Evolutionary conservation across 92 coral and sea anemone species (phyloP), one percentile per base, ranked within the genome.

Genomic region (Siderastrea radians): DNA sequence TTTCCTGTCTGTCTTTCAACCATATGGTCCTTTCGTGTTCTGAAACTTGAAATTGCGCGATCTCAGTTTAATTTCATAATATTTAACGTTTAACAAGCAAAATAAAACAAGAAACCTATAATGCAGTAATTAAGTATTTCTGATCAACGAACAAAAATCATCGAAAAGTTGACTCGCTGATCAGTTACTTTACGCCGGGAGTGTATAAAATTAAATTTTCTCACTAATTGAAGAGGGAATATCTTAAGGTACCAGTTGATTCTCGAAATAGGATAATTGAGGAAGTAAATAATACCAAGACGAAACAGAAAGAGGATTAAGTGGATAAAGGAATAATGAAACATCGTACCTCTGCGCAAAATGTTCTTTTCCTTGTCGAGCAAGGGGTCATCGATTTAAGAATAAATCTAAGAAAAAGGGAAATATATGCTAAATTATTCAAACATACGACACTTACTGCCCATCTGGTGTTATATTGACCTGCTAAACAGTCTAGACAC

Each of bases 311-410:
- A 70, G n/a, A 3, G 47, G 14, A 5, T 43, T 6, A 68, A 19
- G 16, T 8, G 44, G 61, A 15, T 53, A 49, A 6, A n/a, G 5
- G 9, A 74, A 52, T 16, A 58, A 43, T 1, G 14, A 69, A 2
- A 82, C 70, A 46, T 4, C 86, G 51, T 82, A 82, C 86, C 86
- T 82, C 45, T 57, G 59, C 16, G 69, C n/a, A 5, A 58, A 70
- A 44, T 17, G n/a, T 57, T 71, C 9, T 72, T 55, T 49, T 46
- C 7, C 45, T 11, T 43, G 38, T 17, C 48, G 55, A 61, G 47
- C 47, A 80, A 65, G 67, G 52, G 86, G 86, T 82, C 78, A 70
- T 82, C 78, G 78, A 82, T 82, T 45, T 49, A 16, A 79, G 53
- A 51, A 49, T 16, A 53, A 47, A 58, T 54, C 13, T 14, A 45